Evolutionary conservation across 2,888 invertebrate species (phyloP).

Genomic region (Aplocera efformata): DNA sequence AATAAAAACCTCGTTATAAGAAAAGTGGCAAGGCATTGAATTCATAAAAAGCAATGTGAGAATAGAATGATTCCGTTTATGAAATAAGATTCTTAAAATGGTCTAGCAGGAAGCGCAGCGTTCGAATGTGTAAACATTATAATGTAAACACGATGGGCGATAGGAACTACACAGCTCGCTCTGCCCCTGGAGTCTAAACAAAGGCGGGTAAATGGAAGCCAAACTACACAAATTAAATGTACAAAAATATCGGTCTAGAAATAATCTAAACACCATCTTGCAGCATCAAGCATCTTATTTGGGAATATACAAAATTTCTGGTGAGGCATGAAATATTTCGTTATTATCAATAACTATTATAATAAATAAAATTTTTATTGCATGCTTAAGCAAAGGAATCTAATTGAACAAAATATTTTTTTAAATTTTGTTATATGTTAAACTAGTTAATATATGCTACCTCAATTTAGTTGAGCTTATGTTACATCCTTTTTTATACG

Average conservation of each 20-base stretch:
- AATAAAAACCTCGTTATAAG: conserved; percentile 3
- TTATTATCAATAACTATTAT: no score
- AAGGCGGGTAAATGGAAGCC: conserved; percentile 25
- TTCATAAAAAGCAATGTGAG: conserved; percentile 14
- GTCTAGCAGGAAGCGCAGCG: conserved; percentile 26
- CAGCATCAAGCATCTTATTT: no score
- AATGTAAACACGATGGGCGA: conserved; percentile 38
- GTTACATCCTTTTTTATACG: conserved; percentile 18
- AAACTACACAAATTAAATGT: conserved; percentile 32
- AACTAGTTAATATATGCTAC: conserved; percentile 14
- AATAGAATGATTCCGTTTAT: conserved; percentile 10
- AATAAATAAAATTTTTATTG: no score
- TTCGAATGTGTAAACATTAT: conserved; percentile 39
- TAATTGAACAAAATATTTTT: no score
- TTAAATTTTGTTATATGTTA: no score
- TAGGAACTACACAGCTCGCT: conserved; percentile 35
- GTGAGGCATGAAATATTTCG: no score
- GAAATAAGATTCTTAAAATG: conserved; percentile 28
- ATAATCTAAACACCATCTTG: no score
- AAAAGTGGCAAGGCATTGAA: background rate
- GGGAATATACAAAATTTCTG: no score
- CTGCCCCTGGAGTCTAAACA: conserved; percentile 42
- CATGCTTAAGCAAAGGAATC: no score
- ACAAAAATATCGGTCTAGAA: no score
- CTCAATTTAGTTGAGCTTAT: conserved; percentile 24